These are phyloP conservation scores for Passerina amoena DNA, from an alignment of 2,113 vertebrate species.

Conservation along the genomic window DNA sequence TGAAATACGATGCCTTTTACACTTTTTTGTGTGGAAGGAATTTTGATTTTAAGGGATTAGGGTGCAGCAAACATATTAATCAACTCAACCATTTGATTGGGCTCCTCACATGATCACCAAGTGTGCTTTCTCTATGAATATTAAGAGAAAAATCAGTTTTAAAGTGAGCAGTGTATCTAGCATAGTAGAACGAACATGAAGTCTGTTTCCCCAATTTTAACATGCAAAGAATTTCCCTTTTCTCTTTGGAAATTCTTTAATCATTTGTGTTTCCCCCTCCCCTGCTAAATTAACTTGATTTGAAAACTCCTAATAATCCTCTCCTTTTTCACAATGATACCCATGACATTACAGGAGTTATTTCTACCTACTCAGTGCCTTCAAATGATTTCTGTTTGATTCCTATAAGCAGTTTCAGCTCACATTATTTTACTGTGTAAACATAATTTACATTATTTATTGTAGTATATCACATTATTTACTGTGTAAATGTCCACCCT, in stretches of 20 bases:
- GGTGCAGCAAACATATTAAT: neutral
- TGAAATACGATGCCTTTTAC: neutral
- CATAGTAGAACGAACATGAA: neutral
- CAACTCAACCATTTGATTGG: neutral
- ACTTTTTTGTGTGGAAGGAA: neutral
- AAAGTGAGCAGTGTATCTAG: neutral
- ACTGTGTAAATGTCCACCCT: neutral
- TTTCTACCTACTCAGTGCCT: neutral
- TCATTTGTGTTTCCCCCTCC: fast-evolving
- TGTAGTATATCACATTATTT: too few relatives aligned
- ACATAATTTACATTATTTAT: neutral
- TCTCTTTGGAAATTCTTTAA: neutral
- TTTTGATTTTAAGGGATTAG: neutral
- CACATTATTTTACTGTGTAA: neutral
- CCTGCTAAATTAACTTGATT: neutral
- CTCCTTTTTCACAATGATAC: neutral
- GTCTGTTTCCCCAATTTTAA: neutral
- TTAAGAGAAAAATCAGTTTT: neutral
- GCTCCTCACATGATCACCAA: neutral
- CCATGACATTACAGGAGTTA: neutral
- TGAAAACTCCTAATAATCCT: neutral
- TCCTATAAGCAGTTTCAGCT: neutral
- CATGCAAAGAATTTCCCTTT: neutral
- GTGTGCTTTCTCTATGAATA: neutral
- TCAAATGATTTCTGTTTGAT: neutral